These are phyloP conservation scores for Eretmochelys imbricata DNA, from an alignment of 2,113 vertebrate species.

Conservation along the genomic window DNA sequence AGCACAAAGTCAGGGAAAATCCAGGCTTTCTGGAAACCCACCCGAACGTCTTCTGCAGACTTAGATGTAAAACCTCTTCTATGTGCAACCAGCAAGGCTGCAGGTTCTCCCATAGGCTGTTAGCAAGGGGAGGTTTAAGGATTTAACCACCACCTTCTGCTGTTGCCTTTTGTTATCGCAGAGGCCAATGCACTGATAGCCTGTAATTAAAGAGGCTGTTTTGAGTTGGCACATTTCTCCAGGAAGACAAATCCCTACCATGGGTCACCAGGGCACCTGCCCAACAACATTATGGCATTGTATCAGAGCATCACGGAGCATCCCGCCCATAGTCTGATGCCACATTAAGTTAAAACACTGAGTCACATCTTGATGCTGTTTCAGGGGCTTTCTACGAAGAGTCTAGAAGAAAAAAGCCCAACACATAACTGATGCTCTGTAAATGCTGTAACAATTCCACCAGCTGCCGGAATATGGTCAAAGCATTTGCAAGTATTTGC, in stretches of 20 bases:
- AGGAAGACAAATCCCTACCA: constrained; percentile 35
- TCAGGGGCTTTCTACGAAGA: not conserved
- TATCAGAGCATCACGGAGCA: constrained; percentile 1
- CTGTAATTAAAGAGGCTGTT: constrained; percentile 30
- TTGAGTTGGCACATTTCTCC: not conserved
- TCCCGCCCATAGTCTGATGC: not conserved
- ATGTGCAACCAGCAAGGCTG: not conserved
- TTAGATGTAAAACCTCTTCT: not conserved
- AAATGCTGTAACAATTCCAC: not conserved
- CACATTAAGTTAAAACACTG: not conserved
- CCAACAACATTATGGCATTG: constrained; percentile 3
- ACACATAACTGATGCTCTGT: not conserved
- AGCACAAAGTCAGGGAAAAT: not conserved
- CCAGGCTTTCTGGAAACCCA: not conserved
- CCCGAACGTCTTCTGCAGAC: not conserved
- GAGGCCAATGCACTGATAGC: not conserved
- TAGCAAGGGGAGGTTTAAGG: not conserved
- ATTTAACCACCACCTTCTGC: not conserved
- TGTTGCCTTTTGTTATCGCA: not conserved
- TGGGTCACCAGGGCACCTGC: constrained; percentile 13
- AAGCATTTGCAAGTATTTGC: constrained; percentile 28
- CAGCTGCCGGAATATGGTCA: not conserved
- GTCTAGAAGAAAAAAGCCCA: not conserved
- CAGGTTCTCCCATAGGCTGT: not conserved
- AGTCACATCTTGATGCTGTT: rapidly evolving